These are phyloP conservation scores for Aporrectodea caliginosa DNA, from an alignment of 1,140 invertebrate species.

Conservation along the genomic window DNA sequence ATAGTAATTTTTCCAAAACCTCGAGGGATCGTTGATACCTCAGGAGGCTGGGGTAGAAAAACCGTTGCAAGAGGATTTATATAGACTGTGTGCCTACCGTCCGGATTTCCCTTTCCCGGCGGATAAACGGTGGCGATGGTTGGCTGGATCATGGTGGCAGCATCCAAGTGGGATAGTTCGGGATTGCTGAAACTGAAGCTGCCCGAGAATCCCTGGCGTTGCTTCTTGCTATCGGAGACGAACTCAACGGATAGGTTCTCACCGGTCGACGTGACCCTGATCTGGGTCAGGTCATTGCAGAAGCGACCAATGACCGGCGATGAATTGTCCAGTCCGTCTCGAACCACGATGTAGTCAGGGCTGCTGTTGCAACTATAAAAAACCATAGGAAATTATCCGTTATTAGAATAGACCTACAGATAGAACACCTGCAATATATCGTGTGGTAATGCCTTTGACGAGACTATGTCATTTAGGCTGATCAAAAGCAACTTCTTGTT, in stretches of 20 bases:
- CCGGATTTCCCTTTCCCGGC: neutral
- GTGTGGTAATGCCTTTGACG: too few species aligned
- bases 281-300: constrained; percentile 71
- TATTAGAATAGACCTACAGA: too few species aligned
- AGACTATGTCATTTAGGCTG: too few species aligned
- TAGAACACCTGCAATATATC: too few species aligned
- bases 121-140: neutral
- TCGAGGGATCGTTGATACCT: too few species aligned
- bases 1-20: too few species aligned
- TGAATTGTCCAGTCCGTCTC: constrained; percentile 66
- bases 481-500: too few species aligned
- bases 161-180: neutral
- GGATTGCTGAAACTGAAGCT: constrained; percentile 65
- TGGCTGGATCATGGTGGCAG: neutral
- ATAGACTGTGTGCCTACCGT: neutral
- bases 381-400: too few species aligned
- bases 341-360: constrained; percentile 74
- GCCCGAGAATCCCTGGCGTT: constrained; percentile 79
- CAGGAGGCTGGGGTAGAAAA: too few species aligned
- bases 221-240: constrained; percentile 72
- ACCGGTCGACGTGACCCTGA: constrained; percentile 71
- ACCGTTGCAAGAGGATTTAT: too few species aligned
- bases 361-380: constrained; percentile 71
- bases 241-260: constrained; percentile 76
- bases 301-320: constrained; percentile 71